Percentiles rank a stretch among this genome's conserved stretches.
Conservation (phyloP, 2,113 vertebrate species). For the Urocolius indicus region DNA sequence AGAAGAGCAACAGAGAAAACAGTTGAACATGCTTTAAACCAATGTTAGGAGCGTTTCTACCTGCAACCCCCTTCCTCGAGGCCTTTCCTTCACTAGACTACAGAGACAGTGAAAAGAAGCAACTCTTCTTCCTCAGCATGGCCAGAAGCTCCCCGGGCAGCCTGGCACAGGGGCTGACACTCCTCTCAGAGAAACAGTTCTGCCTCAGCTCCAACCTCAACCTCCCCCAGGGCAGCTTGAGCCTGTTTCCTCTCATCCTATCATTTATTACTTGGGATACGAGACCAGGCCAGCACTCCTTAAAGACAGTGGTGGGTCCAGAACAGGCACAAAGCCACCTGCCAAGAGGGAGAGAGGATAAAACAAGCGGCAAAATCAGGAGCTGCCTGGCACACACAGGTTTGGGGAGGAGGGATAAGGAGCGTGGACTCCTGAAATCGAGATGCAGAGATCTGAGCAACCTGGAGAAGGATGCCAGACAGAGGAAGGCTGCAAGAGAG, state of each 20-base stretch:
- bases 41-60: neutral
- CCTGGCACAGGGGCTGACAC: too few relatives aligned
- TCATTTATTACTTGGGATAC: neutral
- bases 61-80: neutral
- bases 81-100: neutral
- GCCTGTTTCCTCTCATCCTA: too few relatives aligned
- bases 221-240: too few relatives aligned
- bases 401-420: neutral
- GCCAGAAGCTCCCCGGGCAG: neutral
- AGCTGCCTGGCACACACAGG: too few relatives aligned
- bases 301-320: neutral
- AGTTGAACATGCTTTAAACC: neutral
- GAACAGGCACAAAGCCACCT: neutral
- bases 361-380: neutral
- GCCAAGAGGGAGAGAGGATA: neutral
- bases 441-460: neutral
- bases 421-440: accelerated
- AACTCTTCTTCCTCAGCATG: neutral
- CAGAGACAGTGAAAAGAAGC: neutral
- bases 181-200: too few relatives aligned
- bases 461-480: neutral
- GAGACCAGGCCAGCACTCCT: neutral
- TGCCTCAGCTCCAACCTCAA: too few relatives aligned
- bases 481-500: neutral
- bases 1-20: neutral